Percentiles rank a stretch among this genome's conserved stretches.
These are phyloP conservation scores for Cantharis rustica DNA, from an alignment of 2,888 invertebrate species.

Conservation along the genomic window DNA sequence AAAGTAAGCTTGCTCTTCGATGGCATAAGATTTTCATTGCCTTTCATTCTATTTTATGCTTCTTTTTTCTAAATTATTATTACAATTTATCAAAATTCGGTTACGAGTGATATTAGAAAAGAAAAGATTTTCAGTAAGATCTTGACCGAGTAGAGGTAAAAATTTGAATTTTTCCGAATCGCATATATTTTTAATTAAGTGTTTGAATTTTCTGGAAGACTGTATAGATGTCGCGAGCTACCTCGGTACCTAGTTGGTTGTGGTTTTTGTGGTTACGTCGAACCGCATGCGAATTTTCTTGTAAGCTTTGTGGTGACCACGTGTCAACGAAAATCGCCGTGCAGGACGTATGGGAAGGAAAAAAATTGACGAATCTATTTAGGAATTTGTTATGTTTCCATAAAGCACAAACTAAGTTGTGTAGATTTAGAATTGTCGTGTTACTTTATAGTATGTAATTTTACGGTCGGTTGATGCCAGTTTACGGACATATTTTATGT, in stretches of 20 bases:
- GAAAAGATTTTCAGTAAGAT: no score
- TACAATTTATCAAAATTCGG: no score
- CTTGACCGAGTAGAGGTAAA: no score
- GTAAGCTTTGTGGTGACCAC: not conserved
- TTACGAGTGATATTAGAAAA: no score
- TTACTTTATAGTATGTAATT: not conserved
- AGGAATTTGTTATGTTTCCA: not conserved
- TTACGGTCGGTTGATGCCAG: not conserved
- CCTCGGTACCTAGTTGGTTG: not conserved
- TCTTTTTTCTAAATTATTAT: no score
- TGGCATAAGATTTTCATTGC: no score
- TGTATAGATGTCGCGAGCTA: not conserved
- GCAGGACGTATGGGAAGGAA: not conserved
- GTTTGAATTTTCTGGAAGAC: not conserved
- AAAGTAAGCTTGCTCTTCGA: no score
- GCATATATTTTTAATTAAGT: not conserved
- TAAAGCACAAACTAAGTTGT: not conserved
- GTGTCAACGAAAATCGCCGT: not conserved
- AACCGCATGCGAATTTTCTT: no score
- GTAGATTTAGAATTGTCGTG: not conserved
- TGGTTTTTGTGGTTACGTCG: no score
- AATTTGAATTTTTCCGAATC: not conserved
- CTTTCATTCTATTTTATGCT: no score
- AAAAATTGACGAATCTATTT: not conserved
- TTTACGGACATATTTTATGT: conserved; percentile 1